Conservation (phyloP, 1,140 invertebrate species). For the Procambarus virginalis region DNA sequence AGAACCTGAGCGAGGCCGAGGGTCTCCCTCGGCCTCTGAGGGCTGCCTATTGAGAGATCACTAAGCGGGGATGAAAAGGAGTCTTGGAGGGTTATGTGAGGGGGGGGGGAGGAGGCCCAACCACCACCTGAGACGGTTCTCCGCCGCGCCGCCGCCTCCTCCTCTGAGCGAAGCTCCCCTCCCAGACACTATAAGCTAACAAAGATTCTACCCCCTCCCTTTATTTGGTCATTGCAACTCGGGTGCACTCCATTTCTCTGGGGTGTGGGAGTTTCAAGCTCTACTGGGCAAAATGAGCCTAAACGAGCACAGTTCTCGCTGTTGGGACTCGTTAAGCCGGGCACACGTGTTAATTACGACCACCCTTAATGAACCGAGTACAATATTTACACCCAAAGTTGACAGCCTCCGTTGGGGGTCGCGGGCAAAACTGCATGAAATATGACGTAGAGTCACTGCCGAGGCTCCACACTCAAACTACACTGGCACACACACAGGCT, state of each 20-base stretch:
- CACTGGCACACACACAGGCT: neutral
- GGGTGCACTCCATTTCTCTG: slow-evolving; percentile 51
- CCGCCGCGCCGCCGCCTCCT: neutral
- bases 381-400: slow-evolving; percentile 68
- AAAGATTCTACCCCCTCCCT: slow-evolving; percentile 58
- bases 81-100: neutral
- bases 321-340: slow-evolving; percentile 67
- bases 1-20: too few species aligned
- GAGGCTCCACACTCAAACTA: neutral
- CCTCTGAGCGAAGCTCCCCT: neutral
- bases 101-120: neutral
- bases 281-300: slow-evolving; percentile 66
- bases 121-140: neutral
- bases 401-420: slow-evolving; percentile 63
- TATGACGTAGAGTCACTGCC: slow-evolving; percentile 54
- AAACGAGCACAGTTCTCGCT: slow-evolving; percentile 68
- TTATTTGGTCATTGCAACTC: slow-evolving; percentile 68
- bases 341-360: slow-evolving; percentile 68
- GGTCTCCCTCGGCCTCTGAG: too few species aligned
- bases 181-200: slow-evolving; percentile 10
- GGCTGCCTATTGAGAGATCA: too few species aligned
- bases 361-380: slow-evolving; percentile 68
- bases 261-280: slow-evolving; percentile 66
- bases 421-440: slow-evolving; percentile 60
- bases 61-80: too few species aligned